Conservation (phyloP, 2,888 invertebrate genomes). For the Lasiommata megera region DNA sequence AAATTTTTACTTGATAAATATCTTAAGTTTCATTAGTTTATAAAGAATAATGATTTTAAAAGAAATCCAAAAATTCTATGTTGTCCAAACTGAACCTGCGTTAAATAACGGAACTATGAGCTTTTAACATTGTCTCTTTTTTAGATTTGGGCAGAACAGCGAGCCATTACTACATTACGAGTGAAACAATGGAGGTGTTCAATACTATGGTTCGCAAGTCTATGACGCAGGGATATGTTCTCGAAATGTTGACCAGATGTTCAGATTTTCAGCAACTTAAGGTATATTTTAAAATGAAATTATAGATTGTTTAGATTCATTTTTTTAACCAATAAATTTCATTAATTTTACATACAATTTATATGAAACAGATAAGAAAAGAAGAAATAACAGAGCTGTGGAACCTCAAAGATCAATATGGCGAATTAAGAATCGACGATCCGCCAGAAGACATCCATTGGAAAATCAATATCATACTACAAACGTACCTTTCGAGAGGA, state of each 20-base stretch:
- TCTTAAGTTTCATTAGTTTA: too few species aligned
- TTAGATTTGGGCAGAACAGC: conserved; percentile 96
- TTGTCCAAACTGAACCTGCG: too few species aligned
- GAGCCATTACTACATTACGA: conserved; percentile 98
- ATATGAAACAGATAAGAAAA: conserved; percentile 87
- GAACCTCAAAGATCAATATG: conserved; percentile 85
- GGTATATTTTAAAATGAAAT: conserved; percentile 59
- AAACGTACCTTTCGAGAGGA: conserved; percentile 92
- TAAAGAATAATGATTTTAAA: too few species aligned
- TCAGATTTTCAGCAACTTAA: conserved; percentile 98
- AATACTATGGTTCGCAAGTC: conserved; percentile 90
- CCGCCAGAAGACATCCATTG: conserved; percentile 95
- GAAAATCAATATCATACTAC: conserved; percentile 97
- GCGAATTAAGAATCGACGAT: conserved; percentile 89
- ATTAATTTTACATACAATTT: neutral
- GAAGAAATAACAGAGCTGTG: conserved; percentile 97
- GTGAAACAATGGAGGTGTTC: conserved; percentile 96
- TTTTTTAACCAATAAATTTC: too few species aligned
- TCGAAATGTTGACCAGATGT: conserved; percentile 95
- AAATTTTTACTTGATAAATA: too few species aligned
- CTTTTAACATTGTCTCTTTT: too few species aligned
- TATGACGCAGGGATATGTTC: conserved; percentile 92
- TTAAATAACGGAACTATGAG: too few species aligned
- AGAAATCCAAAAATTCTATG: too few species aligned
- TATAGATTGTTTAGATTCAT: too few species aligned